These are phyloP conservation scores for Phalacrocorax carbo DNA, from an alignment of 2,113 vertebrate species.

Conservation along the genomic window DNA sequence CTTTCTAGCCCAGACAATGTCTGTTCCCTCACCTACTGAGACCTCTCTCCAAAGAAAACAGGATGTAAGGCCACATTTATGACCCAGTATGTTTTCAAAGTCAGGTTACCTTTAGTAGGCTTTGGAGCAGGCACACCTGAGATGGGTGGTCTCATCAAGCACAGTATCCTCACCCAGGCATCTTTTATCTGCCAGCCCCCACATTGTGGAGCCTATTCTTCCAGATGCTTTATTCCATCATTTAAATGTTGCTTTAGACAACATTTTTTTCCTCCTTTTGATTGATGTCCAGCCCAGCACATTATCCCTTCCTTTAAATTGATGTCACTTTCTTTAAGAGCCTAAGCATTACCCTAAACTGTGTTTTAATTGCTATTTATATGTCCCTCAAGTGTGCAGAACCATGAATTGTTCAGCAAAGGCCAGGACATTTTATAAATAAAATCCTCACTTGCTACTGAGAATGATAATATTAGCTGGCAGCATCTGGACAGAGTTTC, in stretches of 20 bases:
- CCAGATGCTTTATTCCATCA: background rate
- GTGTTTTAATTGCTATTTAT: slow-evolving; percentile 66
- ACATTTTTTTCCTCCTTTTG: background rate
- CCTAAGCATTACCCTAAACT: slow-evolving; percentile 30
- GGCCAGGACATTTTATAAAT: slow-evolving; percentile 48
- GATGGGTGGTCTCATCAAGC: background rate
- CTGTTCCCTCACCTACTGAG: background rate
- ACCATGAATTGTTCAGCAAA: slow-evolving; percentile 34
- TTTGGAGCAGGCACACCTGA: background rate
- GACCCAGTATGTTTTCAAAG: background rate
- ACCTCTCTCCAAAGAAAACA: background rate
- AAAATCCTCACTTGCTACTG: slow-evolving; percentile 33
- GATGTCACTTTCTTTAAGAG: slow-evolving; percentile 49
- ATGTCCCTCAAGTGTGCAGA: slow-evolving; percentile 29
- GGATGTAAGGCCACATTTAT: background rate
- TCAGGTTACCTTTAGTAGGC: background rate
- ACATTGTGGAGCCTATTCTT: background rate
- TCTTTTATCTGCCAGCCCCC: background rate
- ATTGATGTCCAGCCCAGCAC: background rate
- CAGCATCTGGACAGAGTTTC: slow-evolving; percentile 36
- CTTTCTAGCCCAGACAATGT: background rate
- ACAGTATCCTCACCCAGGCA: background rate
- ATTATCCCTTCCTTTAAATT: slow-evolving; percentile 42
- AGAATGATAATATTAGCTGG: slow-evolving; percentile 24
- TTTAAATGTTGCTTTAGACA: slow-evolving; percentile 24